Base-by-base conservation (phyloP, 2,113 vertebrate species). In the Mirza zaza region DNA sequence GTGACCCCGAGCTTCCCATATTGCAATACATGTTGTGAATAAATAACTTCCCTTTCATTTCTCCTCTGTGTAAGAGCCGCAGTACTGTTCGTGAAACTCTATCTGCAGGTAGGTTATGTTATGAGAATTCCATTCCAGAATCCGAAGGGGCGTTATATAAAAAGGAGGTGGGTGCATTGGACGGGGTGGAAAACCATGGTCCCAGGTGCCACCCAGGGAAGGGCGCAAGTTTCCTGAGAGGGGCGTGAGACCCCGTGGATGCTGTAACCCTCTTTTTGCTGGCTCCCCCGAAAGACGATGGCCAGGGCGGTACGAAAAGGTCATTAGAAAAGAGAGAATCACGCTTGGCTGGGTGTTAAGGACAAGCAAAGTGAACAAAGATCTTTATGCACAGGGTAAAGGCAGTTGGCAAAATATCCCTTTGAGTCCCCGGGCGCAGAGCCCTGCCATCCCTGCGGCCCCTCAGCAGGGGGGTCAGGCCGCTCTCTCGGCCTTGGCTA, bases 231-330 rank as follows among this genome's bases (percentile, higher is more conserved):
- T 20, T 68, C 83, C 8, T 5, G 61, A 32, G 29, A 63, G 48
- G 48, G 36, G 18, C 21, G 4, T 23, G 18, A 39, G 61, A 4
- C 27, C 29, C 36, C 12, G 42, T 1, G 0, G 11, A 81, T 2
- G 13, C 50, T 3, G 1, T n/a, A 42, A n/a, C 6, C n/a, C 45
- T 27, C 45, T 25, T 4, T 63, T 29, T 48, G 59, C 27, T 21
- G 29, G 23, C 34, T 42, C 9, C 18, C n/a, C n/a, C 32, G 8
- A 42, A 12, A 50, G 82, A 20, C 0, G 45, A 27, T 0, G 23
- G 52, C 71, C 12, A 76, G 32, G 82, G 29, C 15, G 0, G 2
- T 0, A 13, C 1, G 1, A 45, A 79, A 27, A 32, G 79, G 1
- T 36, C 10, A 2, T 11, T 11, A 25, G 9, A 48, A 70, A 68